These are phyloP conservation scores for Rhagonycha fulva DNA, from an alignment of 2,888 invertebrate species.

Conservation along the genomic window DNA sequence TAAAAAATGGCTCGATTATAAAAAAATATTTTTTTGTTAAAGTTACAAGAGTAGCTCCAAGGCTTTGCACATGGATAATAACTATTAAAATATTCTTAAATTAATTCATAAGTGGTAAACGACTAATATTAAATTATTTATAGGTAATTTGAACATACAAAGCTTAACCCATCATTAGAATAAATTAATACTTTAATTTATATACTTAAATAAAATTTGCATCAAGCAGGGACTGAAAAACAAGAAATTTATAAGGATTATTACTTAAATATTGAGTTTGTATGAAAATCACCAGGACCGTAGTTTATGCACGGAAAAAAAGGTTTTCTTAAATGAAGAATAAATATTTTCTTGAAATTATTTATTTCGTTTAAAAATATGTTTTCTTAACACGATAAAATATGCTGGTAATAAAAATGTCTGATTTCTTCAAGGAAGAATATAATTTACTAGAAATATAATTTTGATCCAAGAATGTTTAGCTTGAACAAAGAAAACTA, in stretches of 20 bases:
- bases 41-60: background rate
- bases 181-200: background rate
- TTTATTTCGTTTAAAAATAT: no score
- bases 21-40: background rate
- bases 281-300: background rate
- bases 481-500: no score
- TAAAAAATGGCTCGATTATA: background rate
- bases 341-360: no score
- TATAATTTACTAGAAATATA: no score
- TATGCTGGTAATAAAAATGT: no score
- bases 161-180: background rate
- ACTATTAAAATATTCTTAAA: background rate
- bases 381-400: no score
- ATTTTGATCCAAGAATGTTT: no score
- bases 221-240: background rate
- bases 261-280: background rate
- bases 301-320: no score
- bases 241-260: background rate
- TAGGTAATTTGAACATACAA: background rate
- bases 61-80: background rate
- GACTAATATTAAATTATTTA: background rate
- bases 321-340: no score
- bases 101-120: background rate
- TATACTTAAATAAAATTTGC: background rate
- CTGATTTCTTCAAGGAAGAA: no score